Conservation (phyloP, 2,113 vertebrate species). For the Podarcis muralis region DNA sequence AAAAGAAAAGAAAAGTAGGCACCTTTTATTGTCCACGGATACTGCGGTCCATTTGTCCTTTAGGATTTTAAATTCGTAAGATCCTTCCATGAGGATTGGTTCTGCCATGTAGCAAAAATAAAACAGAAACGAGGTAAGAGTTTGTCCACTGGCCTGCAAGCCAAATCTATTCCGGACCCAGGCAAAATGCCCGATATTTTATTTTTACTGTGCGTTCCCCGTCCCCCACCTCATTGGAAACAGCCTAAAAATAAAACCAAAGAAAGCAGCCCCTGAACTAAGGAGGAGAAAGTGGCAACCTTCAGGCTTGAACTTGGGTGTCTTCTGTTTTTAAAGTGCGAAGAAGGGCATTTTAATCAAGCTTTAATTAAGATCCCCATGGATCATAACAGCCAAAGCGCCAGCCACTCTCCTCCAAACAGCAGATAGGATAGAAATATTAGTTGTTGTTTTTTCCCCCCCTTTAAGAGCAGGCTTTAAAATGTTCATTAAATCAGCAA, state of each 20-base stretch:
- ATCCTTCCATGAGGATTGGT: slow-evolving; percentile 93
- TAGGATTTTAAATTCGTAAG: slow-evolving; percentile 85
- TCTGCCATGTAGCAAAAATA: slow-evolving; percentile 77
- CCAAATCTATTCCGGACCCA: no score
- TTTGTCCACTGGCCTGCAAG: background rate
- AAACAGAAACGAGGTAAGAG: slow-evolving; percentile 28
- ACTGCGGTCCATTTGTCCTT: slow-evolving; percentile 92
- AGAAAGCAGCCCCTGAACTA: slow-evolving; percentile 36
- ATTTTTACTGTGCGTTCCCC: background rate
- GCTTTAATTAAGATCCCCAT: slow-evolving; percentile 75
- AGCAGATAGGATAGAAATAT: slow-evolving; percentile 72
- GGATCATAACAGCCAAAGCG: slow-evolving; percentile 75
- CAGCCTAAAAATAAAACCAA: background rate
- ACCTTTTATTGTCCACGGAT: slow-evolving; percentile 91
- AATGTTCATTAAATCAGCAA: slow-evolving; percentile 82
- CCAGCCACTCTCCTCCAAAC: slow-evolving; percentile 68
- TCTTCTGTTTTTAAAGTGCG: slow-evolving; percentile 58
- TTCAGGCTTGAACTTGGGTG: slow-evolving; percentile 58
- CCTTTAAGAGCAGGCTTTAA: slow-evolving; percentile 70
- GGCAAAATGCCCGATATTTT: background rate
- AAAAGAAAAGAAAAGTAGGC: slow-evolving; percentile 14
- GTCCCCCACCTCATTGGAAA: background rate
- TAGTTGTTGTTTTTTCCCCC: slow-evolving; percentile 59
- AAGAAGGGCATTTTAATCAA: slow-evolving; percentile 77
- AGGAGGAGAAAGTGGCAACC: slow-evolving; percentile 61